phyloP scores from a whole-genome alignment of 2,113 vertebrate genomes.

The Corydoras maculifer region DNA sequence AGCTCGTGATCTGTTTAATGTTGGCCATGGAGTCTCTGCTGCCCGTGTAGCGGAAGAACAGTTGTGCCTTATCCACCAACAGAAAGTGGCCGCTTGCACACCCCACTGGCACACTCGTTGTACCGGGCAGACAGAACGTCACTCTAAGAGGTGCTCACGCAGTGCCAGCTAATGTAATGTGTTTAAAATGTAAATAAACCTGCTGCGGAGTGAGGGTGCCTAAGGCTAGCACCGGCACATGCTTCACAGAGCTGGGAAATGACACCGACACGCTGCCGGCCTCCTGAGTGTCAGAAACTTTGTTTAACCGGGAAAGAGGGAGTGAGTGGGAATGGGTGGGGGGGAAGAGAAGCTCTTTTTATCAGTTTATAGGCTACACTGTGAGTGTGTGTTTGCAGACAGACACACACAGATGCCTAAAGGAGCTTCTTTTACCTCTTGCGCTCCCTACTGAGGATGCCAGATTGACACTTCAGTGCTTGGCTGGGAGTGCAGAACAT shows the following conservation, averaged over 20 bases:
- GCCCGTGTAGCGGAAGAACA: background rate
- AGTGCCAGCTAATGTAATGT: slow-evolving; percentile 23
- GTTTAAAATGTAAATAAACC: slow-evolving; percentile 42
- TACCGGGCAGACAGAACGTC: slow-evolving; percentile 21
- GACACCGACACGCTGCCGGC: background rate
- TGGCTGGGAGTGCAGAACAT: slow-evolving; percentile 14
- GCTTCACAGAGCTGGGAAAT: slow-evolving; percentile 1
- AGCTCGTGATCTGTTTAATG: slow-evolving; percentile 26
- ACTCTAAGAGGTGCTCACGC: slow-evolving; percentile 13
- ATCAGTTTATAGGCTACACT: slow-evolving; percentile 1
- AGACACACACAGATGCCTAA: slow-evolving; percentile 8
- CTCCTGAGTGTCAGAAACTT: slow-evolving; percentile 20
- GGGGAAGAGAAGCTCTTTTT: background rate
- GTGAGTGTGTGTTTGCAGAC: background rate
- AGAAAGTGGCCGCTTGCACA: slow-evolving; percentile 9
- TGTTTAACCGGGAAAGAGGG: slow-evolving; percentile 19
- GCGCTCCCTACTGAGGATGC: slow-evolving; percentile 13
- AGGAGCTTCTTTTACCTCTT: slow-evolving; percentile 23
- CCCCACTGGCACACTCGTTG: slow-evolving; percentile 22
- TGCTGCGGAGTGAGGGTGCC: slow-evolving; percentile 6
- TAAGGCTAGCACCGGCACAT: slow-evolving; percentile 5
- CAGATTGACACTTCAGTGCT: slow-evolving; percentile 32
- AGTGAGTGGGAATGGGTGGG: slow-evolving; percentile 5
- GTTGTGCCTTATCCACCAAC: background rate
- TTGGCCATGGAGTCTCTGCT: slow-evolving; percentile 2